A percentile compares a stretch with the other conserved stretches of the same genome.
These are phyloP conservation scores for Neosalanx taihuensis DNA, from an alignment of 2,797 vertebrate species.

Conservation along the genomic window DNA sequence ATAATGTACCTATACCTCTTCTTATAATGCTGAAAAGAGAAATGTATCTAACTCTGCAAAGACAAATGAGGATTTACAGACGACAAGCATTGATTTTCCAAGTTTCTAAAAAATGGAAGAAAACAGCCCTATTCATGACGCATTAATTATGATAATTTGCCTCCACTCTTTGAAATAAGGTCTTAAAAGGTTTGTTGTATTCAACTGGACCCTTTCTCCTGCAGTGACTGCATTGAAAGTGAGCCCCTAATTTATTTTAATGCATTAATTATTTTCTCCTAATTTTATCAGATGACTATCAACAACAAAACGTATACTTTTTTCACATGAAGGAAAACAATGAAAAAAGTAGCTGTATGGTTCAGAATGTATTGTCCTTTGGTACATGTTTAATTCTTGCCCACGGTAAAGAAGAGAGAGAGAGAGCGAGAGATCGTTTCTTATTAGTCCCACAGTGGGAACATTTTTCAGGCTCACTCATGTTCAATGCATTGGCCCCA, in stretches of 20 bases:
- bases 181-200: slow-evolving; percentile 44
- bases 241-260: slow-evolving; percentile 65
- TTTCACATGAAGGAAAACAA: slow-evolving; percentile 44
- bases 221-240: slow-evolving; percentile 49
- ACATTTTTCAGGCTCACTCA: no score
- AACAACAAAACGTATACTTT: slow-evolving; percentile 42
- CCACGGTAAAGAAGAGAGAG: slow-evolving; percentile 29
- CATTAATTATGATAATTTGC: slow-evolving; percentile 58
- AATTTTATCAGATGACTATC: slow-evolving; percentile 50
- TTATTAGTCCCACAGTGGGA: neutral
- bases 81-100: slow-evolving; percentile 37
- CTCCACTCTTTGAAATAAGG: slow-evolving; percentile 21
- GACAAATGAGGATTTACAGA: slow-evolving; percentile 27
- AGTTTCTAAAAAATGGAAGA: slow-evolving; percentile 24
- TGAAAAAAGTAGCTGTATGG: slow-evolving; percentile 56
- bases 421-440: slow-evolving; percentile 28
- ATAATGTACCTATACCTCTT: no score
- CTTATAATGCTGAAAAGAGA: no score
- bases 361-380: slow-evolving; percentile 55
- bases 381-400: slow-evolving; percentile 46
- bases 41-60: neutral
- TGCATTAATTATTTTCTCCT: slow-evolving; percentile 57
- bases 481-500: no score
- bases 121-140: slow-evolving; percentile 53
- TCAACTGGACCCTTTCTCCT: slow-evolving; percentile 52